A percentile compares a stretch with the other conserved stretches of the same genome.
Conservation (phyloP, 2,113 vertebrate genomes). For the Numida meleagris region DNA sequence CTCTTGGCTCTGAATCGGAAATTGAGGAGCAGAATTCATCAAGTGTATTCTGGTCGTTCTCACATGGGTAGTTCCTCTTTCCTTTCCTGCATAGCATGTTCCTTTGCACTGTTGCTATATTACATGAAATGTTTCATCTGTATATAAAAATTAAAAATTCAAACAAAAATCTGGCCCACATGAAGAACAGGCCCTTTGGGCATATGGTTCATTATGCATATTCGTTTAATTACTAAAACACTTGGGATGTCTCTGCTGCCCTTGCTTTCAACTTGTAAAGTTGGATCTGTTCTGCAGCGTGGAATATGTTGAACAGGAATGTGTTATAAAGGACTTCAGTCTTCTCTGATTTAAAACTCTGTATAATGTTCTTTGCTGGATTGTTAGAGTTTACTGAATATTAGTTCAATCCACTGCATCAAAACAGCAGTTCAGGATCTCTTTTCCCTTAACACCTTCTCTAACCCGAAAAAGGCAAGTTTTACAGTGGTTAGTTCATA, state of each 20-base stretch:
- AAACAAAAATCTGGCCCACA: conserved; percentile 87
- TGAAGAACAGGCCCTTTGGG: conserved; percentile 86
- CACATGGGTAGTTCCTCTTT: conserved; percentile 42
- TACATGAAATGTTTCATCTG: conserved; percentile 81
- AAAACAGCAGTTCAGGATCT: background rate
- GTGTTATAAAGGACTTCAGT: conserved; percentile 65
- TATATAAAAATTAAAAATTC: conserved; percentile 90
- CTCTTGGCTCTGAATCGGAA: conserved; percentile 60
- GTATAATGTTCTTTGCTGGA: conserved; percentile 66
- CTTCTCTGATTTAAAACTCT: conserved; percentile 34
- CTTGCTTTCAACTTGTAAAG: conserved; percentile 87
- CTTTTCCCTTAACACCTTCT: background rate
- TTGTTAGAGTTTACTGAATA: conserved; percentile 77
- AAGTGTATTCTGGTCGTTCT: conserved; percentile 44
- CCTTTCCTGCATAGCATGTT: conserved; percentile 53
- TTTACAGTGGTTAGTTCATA: conserved; percentile 39
- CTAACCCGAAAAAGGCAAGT: conserved; percentile 69
- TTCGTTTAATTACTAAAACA: conserved; percentile 89
- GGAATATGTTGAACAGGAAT: conserved; percentile 73
- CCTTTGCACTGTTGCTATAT: conserved; percentile 74
- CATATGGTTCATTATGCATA: conserved; percentile 91
- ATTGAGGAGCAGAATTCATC: conserved; percentile 63
- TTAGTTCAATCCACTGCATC: conserved; percentile 75
- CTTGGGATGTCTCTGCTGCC: conserved; percentile 83
- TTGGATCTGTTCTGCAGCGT: conserved; percentile 73